Conservation (phyloP, 2,888 invertebrate genomes). For the Loripinus fragilis region DNA sequence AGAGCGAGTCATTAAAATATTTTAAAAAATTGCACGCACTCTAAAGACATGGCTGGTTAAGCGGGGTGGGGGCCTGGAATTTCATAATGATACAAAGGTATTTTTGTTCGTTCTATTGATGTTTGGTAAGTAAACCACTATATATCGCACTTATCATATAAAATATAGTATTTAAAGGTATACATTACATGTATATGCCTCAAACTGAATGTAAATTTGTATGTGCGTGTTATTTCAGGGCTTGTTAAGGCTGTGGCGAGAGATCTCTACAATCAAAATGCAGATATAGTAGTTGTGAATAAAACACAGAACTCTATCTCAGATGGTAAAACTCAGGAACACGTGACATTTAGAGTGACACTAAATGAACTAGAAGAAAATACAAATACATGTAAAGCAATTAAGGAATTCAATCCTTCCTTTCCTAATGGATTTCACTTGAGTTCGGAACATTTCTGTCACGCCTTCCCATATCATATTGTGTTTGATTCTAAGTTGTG, state of each 20-base stretch:
- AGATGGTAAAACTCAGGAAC: conserved; percentile 69
- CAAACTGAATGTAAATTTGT: background rate
- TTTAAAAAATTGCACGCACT: too few species aligned
- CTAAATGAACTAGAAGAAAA: conserved; percentile 40
- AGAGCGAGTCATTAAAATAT: too few species aligned
- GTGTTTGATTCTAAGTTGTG: conserved; percentile 75
- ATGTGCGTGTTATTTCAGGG: conserved; percentile 34
- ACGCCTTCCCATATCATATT: conserved; percentile 80
- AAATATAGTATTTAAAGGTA: too few species aligned
- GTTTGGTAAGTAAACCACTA: too few species aligned
- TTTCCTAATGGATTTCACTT: conserved; percentile 57
- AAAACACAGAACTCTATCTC: conserved; percentile 63
- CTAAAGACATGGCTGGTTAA: too few species aligned
- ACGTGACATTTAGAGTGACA: conserved; percentile 70
- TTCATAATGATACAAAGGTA: too few species aligned
- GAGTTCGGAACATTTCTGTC: conserved; percentile 73
- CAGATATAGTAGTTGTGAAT: conserved; percentile 63
- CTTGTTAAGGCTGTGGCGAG: conserved; percentile 75
- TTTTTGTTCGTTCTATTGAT: too few species aligned
- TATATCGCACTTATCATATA: too few species aligned
- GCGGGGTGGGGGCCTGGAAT: too few species aligned
- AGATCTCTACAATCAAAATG: conserved; percentile 72
- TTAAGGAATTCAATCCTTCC: conserved; percentile 43
- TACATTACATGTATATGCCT: too few species aligned
- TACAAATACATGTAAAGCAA: conserved; percentile 11